Base-by-base conservation (phyloP, 2,797 vertebrate genomes). In the Trachops cirrhosus region DNA sequence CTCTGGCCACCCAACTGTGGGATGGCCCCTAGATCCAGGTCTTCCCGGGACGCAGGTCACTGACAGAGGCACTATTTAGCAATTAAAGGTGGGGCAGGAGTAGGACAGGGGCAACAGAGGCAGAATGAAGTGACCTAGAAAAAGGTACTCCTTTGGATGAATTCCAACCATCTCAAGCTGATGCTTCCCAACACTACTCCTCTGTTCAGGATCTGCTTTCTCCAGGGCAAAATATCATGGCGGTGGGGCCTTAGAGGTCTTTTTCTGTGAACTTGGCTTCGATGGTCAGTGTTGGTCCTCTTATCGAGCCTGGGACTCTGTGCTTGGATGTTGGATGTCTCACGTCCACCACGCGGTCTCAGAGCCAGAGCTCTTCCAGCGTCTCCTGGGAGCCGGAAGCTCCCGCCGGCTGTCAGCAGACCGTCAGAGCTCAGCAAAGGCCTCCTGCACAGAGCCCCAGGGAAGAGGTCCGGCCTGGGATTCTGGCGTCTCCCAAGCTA, bases 201-300 rank as follows among this genome's bases (percentile, higher is more conserved):
- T 32, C 62, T 48, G 6, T 18, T 29, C 50, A 39, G 34, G 15
- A 68, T 8, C 34, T 86, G n/a, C 9, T 77, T 41, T 85, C 93
- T 91, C 52, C 75, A 86, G 59, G 78, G 75, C 79, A 52, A 80
- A 93, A 10, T 37, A 54, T 29, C 50, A 59, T 21, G 44, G 39
- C 2, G 10, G 5, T 10, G 21, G 52, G 39, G 8, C 7, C 24
- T 9, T 39, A 1, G n/a, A 3, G 19, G 29, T 34, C 85, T 86
- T 67, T 75, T 57, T 46, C 41, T 32, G 26, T 37, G 67, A 97
- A 89, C 88, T 79, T 86, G 54, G 82, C 95, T 94, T 85, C 74
- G 52, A 71, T 24, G 67, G n/a, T 34, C 8, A 48, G 19, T 52
- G 9, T 64, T 52, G 44, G 9, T 64, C 48, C 52, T n/a, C n/a